Evolutionary conservation across 1,140 invertebrate genomes (phyloP).

Genomic region (Drosophila takahashii): DNA sequence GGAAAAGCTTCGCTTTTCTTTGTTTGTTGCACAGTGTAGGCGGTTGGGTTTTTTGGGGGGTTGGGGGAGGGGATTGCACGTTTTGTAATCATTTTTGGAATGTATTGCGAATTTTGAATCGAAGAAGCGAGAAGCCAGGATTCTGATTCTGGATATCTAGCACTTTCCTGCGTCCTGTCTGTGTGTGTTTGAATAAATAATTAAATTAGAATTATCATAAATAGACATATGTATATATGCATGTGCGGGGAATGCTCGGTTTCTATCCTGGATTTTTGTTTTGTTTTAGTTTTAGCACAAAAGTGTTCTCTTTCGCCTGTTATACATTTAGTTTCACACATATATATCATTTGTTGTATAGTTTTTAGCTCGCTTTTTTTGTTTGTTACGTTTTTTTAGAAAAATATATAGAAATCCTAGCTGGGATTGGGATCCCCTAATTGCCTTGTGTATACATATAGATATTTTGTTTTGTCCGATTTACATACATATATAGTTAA

Average conservation of each 20-base stretch:
- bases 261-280: constrained; percentile 11
- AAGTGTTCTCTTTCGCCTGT: constrained; percentile 33
- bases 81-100: constrained; percentile 10
- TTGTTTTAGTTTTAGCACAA: constrained; percentile 41
- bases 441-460: constrained; percentile 45
- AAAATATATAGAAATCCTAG: constrained; percentile 74
- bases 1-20: constrained; percentile 47
- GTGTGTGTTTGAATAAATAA: constrained; percentile 54
- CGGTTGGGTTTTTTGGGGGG: neutral
- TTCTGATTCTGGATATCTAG: constrained; percentile 13
- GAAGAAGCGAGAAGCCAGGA: constrained; percentile 1
- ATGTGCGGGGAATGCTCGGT: constrained; percentile 32
- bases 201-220: constrained; percentile 57
- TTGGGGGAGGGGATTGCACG: constrained; percentile 3
- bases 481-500: constrained; percentile 66
- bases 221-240: constrained; percentile 18
- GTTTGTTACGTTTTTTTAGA: constrained; percentile 47
- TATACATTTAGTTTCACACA: constrained; percentile 28
- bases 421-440: constrained; percentile 43
- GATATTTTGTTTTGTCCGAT: constrained; percentile 30
- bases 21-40: constrained; percentile 10
- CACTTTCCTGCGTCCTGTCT: constrained; percentile 20
- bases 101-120: constrained; percentile 17
- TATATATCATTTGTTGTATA: constrained; percentile 38
- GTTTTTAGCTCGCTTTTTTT: constrained; percentile 42